Percentiles rank a stretch among this genome's conserved stretches.
phyloP scores from a whole-genome alignment of 2,113 vertebrate species.

The Calypte anna region DNA sequence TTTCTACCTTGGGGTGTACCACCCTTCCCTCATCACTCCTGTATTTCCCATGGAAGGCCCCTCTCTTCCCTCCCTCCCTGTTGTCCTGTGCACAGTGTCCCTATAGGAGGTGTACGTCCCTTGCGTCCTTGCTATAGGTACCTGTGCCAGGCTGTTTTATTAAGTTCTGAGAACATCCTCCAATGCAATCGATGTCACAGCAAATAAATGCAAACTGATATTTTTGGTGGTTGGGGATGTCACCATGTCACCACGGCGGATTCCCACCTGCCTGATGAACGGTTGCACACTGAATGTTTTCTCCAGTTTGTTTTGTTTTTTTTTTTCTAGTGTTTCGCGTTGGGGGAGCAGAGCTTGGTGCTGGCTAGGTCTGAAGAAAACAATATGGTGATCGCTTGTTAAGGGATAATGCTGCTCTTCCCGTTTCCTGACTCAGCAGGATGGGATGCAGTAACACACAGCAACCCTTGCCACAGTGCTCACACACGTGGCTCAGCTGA shows the following conservation, averaged over 20 bases:
- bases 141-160: background rate
- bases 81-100: background rate
- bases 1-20: fast-evolving
- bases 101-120: fast-evolving
- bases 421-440: background rate
- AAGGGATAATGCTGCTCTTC: background rate
- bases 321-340: background rate
- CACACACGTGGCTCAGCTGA: fast-evolving
- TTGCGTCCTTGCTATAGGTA: background rate
- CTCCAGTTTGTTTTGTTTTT: background rate
- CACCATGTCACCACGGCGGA: fast-evolving
- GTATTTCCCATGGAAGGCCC: background rate
- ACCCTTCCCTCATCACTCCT: fast-evolving
- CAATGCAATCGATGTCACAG: fast-evolving
- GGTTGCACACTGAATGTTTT: background rate
- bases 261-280: fast-evolving
- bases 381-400: background rate
- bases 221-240: background rate
- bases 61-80: background rate
- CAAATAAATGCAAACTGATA: background rate
- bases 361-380: background rate
- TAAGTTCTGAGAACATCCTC: background rate
- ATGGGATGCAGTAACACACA: background rate
- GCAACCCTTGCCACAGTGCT: background rate
- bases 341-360: background rate